Evolutionary conservation across 2,113 vertebrate species (phyloP).

Genomic region (Heterocephalus glaber): DNA sequence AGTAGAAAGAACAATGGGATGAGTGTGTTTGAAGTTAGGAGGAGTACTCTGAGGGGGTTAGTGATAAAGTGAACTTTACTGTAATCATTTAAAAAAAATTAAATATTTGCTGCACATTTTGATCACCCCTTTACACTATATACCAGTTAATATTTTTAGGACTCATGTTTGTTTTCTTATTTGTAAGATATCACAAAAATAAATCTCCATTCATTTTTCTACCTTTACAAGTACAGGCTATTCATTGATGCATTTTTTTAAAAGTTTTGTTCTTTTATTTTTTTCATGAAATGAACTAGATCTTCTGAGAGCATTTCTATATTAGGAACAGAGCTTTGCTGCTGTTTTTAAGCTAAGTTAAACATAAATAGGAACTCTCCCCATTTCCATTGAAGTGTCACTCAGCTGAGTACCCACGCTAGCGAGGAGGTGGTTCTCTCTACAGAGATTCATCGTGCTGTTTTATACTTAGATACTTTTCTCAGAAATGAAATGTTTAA

Average conservation of each 20-base stretch:
- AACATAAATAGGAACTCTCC: conserved; percentile 73
- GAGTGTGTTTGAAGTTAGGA: neutral
- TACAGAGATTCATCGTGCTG: conserved; percentile 59
- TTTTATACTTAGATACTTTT: conserved; percentile 71
- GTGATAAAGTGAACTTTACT: neutral
- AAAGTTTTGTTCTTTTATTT: conserved; percentile 57
- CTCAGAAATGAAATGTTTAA: conserved; percentile 51
- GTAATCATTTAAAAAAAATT: neutral
- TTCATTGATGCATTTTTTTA: conserved; percentile 65
- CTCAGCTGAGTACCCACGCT: conserved; percentile 59
- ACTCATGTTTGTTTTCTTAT: neutral
- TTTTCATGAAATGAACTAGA: conserved; percentile 65
- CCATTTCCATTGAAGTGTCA: conserved; percentile 67
- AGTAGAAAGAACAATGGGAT: neutral
- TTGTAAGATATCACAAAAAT: neutral
- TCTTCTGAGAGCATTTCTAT: conserved; percentile 71
- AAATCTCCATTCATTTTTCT: conserved; percentile 50
- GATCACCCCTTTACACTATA: neutral
- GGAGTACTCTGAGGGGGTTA: neutral
- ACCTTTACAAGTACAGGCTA: conserved; percentile 26
- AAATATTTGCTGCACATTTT: neutral
- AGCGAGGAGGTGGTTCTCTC: conserved; percentile 63
- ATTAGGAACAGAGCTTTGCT: conserved; percentile 58
- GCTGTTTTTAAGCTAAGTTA: conserved; percentile 75
- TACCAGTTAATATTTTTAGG: neutral